Conservation (phyloP, 2,113 vertebrate genomes). For the Gadus macrocephalus region DNA sequence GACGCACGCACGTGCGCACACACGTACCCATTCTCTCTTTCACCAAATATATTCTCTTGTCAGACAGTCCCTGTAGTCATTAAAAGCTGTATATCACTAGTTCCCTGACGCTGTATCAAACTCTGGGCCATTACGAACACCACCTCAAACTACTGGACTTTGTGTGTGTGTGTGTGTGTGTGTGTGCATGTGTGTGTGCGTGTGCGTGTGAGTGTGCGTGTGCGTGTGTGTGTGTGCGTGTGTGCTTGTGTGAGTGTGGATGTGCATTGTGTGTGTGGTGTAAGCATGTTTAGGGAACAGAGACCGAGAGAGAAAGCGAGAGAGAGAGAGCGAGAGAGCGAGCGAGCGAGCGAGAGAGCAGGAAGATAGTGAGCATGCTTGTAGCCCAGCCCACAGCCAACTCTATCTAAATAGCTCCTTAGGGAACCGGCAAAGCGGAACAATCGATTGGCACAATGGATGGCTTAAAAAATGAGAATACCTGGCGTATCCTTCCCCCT, state of each 20-base stretch:
- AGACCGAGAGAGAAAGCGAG: not conserved
- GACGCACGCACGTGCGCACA: not conserved
- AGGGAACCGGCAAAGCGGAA: slow-evolving; percentile 59
- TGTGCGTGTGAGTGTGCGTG: not conserved
- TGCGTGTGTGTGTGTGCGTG: not conserved
- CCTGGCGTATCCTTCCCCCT: slow-evolving; percentile 24
- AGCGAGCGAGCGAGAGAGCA: slow-evolving; percentile 16
- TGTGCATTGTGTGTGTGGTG: too few species aligned
- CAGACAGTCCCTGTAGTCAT: slow-evolving; percentile 23
- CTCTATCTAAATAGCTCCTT: slow-evolving; percentile 62
- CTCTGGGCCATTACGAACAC: slow-evolving; percentile 45
- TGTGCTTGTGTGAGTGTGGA: too few species aligned
- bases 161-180: slow-evolving; percentile 20
- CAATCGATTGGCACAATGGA: slow-evolving; percentile 65
- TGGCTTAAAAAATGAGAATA: slow-evolving; percentile 42
- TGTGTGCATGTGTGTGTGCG: not conserved
- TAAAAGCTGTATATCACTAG: slow-evolving; percentile 43
- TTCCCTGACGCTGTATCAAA: slow-evolving; percentile 54
- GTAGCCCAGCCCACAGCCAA: slow-evolving; percentile 49
- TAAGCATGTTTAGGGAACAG: not conserved
- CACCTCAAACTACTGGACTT: slow-evolving; percentile 29
- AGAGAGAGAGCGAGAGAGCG: slow-evolving; percentile 1
- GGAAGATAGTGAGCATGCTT: slow-evolving; percentile 25
- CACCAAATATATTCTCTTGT: slow-evolving; percentile 6
- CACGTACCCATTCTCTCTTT: not conserved